phyloP scores from a whole-genome alignment of 1,140 invertebrate species.

The Apocrypta bakeri region DNA sequence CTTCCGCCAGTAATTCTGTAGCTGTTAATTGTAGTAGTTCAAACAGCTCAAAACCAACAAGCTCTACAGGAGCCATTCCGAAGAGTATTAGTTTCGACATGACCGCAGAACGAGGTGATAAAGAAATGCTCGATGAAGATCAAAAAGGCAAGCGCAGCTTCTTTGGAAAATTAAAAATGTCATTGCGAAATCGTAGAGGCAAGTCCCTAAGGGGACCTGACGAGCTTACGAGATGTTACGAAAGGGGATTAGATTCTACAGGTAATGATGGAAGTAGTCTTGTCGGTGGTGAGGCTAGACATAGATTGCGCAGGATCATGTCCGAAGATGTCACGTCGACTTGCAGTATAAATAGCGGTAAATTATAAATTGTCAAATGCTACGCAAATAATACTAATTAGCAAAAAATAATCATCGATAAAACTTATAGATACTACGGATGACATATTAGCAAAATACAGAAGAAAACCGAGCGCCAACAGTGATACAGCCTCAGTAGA shows the following conservation, averaged over 20 bases:
- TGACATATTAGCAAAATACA: conserved; percentile 96
- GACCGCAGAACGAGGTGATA: conserved; percentile 87
- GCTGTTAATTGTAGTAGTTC: conserved; percentile 38
- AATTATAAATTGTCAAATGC: conserved; percentile 19
- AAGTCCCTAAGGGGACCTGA: conserved; percentile 74
- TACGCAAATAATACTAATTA: background rate
- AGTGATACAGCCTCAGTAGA: conserved; percentile 74
- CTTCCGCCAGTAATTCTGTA: background rate
- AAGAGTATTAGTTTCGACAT: conserved; percentile 95
- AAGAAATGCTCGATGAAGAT: conserved; percentile 78
- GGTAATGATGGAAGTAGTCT: conserved; percentile 65
- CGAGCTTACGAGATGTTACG: conserved; percentile 71
- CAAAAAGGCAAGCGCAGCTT: conserved; percentile 78
- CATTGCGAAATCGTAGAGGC: conserved; percentile 80
- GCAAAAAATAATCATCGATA: background rate
- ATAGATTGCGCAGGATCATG: conserved; percentile 74
- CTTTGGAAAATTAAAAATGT: conserved; percentile 82
- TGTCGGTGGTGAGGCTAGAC: conserved; percentile 56
- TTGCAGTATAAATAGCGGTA: conserved; percentile 63
- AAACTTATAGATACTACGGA: conserved; percentile 83
- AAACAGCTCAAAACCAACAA: conserved; percentile 72
- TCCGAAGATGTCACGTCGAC: conserved; percentile 72
- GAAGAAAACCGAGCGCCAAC: conserved; percentile 83
- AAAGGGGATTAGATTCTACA: conserved; percentile 62
- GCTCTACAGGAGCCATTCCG: conserved; percentile 88